phyloP scores from a whole-genome alignment of 2,888 invertebrate genomes.

The Dryadula phaetusa region DNA sequence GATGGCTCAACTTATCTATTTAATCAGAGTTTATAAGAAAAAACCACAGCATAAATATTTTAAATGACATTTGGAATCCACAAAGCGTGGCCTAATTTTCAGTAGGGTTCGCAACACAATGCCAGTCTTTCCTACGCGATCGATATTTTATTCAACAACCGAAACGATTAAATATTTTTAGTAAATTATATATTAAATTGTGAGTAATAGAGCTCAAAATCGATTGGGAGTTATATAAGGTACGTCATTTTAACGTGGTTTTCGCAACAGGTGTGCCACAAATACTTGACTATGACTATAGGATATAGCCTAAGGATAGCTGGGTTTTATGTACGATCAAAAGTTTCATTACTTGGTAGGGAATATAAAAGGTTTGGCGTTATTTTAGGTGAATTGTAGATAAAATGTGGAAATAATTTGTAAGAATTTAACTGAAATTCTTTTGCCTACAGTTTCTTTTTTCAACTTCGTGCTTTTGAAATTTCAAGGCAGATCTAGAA shows the following conservation, averaged over 20 bases:
- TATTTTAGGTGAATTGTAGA: background rate
- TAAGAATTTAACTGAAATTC: background rate
- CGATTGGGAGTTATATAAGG: slow-evolving; percentile 6
- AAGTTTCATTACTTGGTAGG: slow-evolving; percentile 36
- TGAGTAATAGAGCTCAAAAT: slow-evolving; percentile 25
- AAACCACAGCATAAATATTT: slow-evolving; percentile 19
- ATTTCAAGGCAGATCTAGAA: too few relatives aligned
- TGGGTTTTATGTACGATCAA: slow-evolving; percentile 38
- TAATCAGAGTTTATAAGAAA: background rate
- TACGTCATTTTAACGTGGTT: slow-evolving; percentile 31
- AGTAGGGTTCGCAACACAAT: slow-evolving; percentile 45
- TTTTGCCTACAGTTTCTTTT: background rate
- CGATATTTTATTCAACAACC: slow-evolving; percentile 43
- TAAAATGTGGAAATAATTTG: background rate
- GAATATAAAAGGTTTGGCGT: background rate
- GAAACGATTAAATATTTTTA: slow-evolving; percentile 18
- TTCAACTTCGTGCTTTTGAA: too few relatives aligned
- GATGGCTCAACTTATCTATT: too few relatives aligned
- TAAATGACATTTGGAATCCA: slow-evolving; percentile 32
- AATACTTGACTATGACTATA: slow-evolving; percentile 31
- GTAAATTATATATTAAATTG: slow-evolving; percentile 11
- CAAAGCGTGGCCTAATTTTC: slow-evolving; percentile 36
- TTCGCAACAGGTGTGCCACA: slow-evolving; percentile 43
- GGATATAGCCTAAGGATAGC: slow-evolving; percentile 32
- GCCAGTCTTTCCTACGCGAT: slow-evolving; percentile 42